phyloP scores from a whole-genome alignment of 2,797 vertebrate genomes.

The Martes flavigula region DNA sequence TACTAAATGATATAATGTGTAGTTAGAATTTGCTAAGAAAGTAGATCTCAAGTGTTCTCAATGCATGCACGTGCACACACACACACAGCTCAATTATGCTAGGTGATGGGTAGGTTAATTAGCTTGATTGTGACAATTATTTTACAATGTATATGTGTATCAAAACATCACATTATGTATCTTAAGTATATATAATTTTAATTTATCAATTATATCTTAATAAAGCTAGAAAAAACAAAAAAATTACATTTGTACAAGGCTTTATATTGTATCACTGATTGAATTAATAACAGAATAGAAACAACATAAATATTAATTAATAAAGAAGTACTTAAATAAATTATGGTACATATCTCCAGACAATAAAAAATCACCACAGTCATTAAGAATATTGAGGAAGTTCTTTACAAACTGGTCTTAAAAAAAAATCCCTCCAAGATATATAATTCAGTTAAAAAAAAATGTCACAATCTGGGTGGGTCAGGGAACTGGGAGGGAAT shows the following conservation, averaged over 20 bases:
- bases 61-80: too few relatives aligned
- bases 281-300: background rate
- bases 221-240: background rate
- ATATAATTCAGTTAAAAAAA: background rate
- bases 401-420: background rate
- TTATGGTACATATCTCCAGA: background rate
- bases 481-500: background rate
- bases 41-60: background rate
- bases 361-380: background rate
- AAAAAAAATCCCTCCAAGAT: background rate
- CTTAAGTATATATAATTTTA: background rate
- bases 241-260: background rate
- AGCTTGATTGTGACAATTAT: background rate
- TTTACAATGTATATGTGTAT: background rate
- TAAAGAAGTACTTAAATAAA: background rate
- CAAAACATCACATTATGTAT: background rate
- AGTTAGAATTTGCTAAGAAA: background rate
- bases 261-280: background rate
- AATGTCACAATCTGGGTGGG: slow-evolving; percentile 51
- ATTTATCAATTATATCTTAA: background rate
- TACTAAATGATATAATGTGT: background rate
- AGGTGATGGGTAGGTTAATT: background rate
- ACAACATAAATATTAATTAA: background rate
- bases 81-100: background rate
- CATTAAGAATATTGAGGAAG: background rate